Conservation (phyloP, 2,113 vertebrate genomes). For the Halichoeres trimaculatus region DNA sequence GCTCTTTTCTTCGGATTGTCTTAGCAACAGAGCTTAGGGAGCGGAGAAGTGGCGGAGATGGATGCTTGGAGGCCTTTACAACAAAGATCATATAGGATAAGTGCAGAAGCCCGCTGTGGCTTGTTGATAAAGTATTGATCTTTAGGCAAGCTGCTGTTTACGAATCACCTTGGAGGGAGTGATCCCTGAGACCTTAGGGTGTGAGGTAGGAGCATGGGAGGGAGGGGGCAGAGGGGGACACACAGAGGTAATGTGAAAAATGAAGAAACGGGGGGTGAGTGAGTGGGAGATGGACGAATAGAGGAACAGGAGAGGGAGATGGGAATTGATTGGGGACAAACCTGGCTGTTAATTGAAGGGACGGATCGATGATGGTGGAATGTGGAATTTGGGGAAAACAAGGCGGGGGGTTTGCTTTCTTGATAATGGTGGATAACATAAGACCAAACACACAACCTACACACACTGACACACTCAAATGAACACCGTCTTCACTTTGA, state of each 20-base stretch:
- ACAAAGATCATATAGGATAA: constrained; percentile 98
- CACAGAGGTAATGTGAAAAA: constrained; percentile 62
- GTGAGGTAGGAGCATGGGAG: constrained; percentile 73
- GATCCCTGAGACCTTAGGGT: constrained; percentile 94
- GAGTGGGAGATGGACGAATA: constrained; percentile 44
- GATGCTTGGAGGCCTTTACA: constrained; percentile 92
- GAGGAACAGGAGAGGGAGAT: constrained; percentile 53
- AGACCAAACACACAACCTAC: constrained; percentile 33
- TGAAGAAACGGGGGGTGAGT: constrained; percentile 54
- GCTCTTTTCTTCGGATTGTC: constrained; percentile 85
- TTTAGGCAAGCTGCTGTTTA: constrained; percentile 89
- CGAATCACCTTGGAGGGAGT: constrained; percentile 98
- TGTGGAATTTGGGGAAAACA: constrained; percentile 62
- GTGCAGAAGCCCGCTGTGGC: constrained; percentile 95
- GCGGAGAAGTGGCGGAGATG: constrained; percentile 70
- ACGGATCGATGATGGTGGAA: constrained; percentile 69
- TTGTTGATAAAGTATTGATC: constrained; percentile 99
- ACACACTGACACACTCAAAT: constrained; percentile 57
- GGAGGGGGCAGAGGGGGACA: constrained; percentile 46
- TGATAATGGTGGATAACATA: constrained; percentile 32
- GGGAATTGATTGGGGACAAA: constrained; percentile 77
- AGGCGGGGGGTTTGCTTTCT: constrained; percentile 29
- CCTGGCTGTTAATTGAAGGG: constrained; percentile 73
- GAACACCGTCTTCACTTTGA: constrained; percentile 50
- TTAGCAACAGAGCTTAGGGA: constrained; percentile 81